phyloP scores from a whole-genome alignment of 2,113 vertebrate species.

The Neogobius melanostomus region DNA sequence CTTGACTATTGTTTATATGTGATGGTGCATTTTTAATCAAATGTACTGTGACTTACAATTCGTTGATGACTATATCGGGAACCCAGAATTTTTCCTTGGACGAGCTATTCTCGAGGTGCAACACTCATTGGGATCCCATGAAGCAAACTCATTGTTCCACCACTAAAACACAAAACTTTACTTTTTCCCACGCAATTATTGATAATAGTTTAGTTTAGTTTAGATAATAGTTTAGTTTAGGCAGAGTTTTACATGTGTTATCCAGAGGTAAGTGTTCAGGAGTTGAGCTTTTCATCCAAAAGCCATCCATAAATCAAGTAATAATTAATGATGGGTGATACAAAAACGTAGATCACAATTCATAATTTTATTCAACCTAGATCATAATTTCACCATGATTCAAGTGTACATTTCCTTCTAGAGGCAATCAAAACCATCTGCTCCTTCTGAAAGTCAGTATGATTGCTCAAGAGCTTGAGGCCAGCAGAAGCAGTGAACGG shows the following conservation, averaged over 20 bases:
- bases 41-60: constrained; percentile 68
- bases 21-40: not conserved
- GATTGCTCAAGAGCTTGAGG: no score
- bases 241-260: constrained; percentile 49
- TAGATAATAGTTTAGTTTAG: no score
- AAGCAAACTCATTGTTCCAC: constrained; percentile 69
- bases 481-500: no score
- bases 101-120: constrained; percentile 56
- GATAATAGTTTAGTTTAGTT: not conserved
- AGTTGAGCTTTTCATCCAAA: constrained; percentile 74
- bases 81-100: constrained; percentile 67
- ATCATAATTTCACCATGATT: no score
- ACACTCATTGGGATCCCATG: constrained; percentile 71
- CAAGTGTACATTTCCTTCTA: no score
- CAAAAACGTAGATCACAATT: no score
- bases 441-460: no score
- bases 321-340: no score
- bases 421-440: no score
- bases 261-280: constrained; percentile 69
- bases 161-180: constrained; percentile 33
- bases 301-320: no score
- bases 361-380: no score
- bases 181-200: not conserved
- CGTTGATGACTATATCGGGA: constrained; percentile 75
- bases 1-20: not conserved